Base-by-base conservation (phyloP, 2,113 vertebrate species). In the Mola mola region DNA sequence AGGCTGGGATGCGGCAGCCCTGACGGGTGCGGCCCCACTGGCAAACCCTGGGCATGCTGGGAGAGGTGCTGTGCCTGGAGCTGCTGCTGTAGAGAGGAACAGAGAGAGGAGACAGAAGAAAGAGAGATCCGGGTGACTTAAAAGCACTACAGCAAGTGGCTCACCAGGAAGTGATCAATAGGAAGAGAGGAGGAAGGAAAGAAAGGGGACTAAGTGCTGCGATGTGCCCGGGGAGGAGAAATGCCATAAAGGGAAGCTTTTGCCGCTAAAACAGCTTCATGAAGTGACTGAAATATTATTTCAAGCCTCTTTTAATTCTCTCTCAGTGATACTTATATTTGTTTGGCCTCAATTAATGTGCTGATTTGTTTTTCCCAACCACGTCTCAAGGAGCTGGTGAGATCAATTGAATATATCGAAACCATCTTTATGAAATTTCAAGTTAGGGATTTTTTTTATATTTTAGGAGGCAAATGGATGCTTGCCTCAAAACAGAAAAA, bases 21-120 rank as follows among this genome's bases (percentile, higher is more conserved):
- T 0, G 93, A 93, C 0, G 94, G 93, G 74, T 95, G 95, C 1
- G 94, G 88, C 4, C 91, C 65, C 82, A 97, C 88, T 8, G 91
- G 90, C 55, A 95, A 72, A 1, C 93, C 90, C 65, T 96, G 93
- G 13, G 90, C 78, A 1, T 95, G 96, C 82, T 95, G 95, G 48
- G 95, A 94, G 62, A 97, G 94, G 81, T 96, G 95, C 83, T 97
- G 95, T 1, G 93, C 93, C 83, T 97, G 95, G 3, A 97, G 92
- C 88, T 97, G 95, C 67, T 97, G 95, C 95, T 96, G 60, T 48
- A 52, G 19, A 55, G 44, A 76, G 47, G 60, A 58, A 24, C 13
- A 44, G 28, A 49, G 16, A 63, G 4, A 43, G 24, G 31, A 44
- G 55, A 43, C 34, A 67, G 11, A 33, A 34, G 42, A 20, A 25